These are phyloP conservation scores for Macrobrachium nipponense DNA, from an alignment of 1,140 invertebrate genomes.

Conservation along the genomic window DNA sequence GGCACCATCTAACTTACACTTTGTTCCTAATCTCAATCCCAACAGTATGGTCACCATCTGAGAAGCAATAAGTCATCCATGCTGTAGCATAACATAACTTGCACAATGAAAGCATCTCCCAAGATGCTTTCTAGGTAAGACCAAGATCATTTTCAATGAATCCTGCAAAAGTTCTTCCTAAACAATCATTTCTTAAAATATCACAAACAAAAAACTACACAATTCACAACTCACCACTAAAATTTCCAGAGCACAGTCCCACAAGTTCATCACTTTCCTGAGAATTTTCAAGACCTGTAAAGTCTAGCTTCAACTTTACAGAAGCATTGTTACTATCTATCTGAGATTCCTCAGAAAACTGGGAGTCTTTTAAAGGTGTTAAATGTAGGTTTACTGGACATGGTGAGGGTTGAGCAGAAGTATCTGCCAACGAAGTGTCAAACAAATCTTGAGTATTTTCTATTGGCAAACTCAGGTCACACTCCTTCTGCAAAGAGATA, in stretches of 20 bases:
- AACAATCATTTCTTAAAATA: background rate
- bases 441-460: conserved; percentile 36
- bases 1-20: too few species aligned
- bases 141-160: too few species aligned
- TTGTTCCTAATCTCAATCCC: too few species aligned
- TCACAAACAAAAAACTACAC: conserved; percentile 18
- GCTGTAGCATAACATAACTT: too few species aligned
- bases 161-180: too few species aligned
- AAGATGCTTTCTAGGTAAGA: too few species aligned
- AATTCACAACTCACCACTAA: conserved; percentile 37
- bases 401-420: background rate
- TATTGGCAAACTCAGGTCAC: conserved; percentile 35
- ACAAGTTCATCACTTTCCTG: conserved; percentile 45
- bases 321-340: conserved; percentile 1
- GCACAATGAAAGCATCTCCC: too few species aligned
- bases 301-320: conserved; percentile 21
- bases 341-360: conserved; percentile 32
- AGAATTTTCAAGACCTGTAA: conserved; percentile 15
- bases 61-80: too few species aligned
- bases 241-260: conserved; percentile 51
- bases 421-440: background rate
- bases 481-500: conserved; percentile 29
- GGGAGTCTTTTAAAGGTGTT: conserved; percentile 39
- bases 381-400: conserved; percentile 26
- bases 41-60: too few species aligned